Evolutionary conservation across 1,140 invertebrate species (phyloP).

Genomic region (Kradibia gibbosae): DNA sequence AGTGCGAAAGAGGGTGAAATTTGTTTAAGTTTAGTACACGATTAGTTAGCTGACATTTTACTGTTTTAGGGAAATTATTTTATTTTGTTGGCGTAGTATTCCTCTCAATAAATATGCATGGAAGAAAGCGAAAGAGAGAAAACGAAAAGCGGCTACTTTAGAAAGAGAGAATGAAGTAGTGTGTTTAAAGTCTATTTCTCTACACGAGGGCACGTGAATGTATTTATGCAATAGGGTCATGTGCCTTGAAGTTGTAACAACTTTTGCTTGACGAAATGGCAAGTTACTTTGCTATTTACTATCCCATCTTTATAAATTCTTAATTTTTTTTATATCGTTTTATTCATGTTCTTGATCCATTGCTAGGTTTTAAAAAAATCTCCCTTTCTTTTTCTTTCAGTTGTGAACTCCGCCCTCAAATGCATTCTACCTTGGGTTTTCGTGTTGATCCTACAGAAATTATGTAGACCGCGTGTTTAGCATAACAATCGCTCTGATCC

Average conservation of each 20-base stretch:
- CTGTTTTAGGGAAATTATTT: constrained; percentile 60
- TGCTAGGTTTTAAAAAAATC: neutral
- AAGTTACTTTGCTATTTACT: neutral
- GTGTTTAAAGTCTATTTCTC: neutral
- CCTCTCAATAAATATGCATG: constrained; percentile 59
- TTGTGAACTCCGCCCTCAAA: neutral
- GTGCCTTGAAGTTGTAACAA: constrained; percentile 20
- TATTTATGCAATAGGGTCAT: constrained; percentile 20
- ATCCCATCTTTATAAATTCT: neutral
- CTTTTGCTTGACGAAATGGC: constrained; percentile 5
- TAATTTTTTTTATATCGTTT: neutral
- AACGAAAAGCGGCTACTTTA: neutral
- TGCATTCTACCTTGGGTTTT: neutral
- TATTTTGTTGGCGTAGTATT: constrained; percentile 31
- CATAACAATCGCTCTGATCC: constrained; percentile 31
- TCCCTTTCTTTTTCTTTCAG: neutral
- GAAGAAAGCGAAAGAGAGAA: neutral
- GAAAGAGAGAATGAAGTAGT: neutral
- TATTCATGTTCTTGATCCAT: neutral
- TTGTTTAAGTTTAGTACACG: constrained; percentile 5
- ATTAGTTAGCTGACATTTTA: constrained; percentile 55
- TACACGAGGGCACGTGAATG: neutral
- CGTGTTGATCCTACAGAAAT: constrained; percentile 41
- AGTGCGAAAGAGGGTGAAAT: neutral
- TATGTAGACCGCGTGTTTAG: constrained; percentile 38